Base-by-base conservation (phyloP, 2,888 invertebrate genomes). In the Chelonus formosanus region DNA sequence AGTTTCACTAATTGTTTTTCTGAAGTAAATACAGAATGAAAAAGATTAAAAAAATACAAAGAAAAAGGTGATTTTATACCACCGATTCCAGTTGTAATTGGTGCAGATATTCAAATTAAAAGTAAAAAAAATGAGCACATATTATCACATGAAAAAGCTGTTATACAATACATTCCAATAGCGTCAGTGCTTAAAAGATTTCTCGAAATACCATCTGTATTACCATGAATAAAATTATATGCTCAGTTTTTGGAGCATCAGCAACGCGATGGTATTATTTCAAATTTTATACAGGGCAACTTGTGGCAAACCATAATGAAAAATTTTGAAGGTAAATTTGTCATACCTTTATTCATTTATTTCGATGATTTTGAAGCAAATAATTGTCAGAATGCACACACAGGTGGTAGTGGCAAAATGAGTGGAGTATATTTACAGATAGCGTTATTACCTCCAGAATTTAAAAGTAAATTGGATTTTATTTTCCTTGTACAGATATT, bases 221-320 rank as follows among this genome's bases (percentile, higher is more conserved):
- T n/a, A 50, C 20, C 7, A n/a, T 4, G 35, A 36, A 60, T 35
- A 50, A 34, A 40, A 31, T 64, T 31, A 6, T 35, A 61, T 52
- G 10, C 50, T 53, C 10, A 61, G 20, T 61, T 32, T 50, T 31
- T 44, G 44, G 8, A 44, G 4, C 3, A 44, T 3, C 44, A 44
- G 8, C 7, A 44, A 8, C 6, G 8, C 3, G 8, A 44, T 44
- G 44, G 44, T 44, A 44, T 44, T 44, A 8, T 44, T 67, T 40
- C 40, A 10, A 67, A 67, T 63, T 67, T 70, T 32, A 63, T 63
- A 5, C 67, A 70, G 56, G 59, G 59, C 4, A 47, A 47, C 32
- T 48, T 63, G 44, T 66, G 70, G 65, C n/a, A 65, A 63, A 50
- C 20, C 20, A 20, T 20, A 20, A 20, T 20, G 20, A 20, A 20